Evolutionary conservation across 1,140 invertebrate genomes (phyloP).

Genomic region (Argopecten irradians): DNA sequence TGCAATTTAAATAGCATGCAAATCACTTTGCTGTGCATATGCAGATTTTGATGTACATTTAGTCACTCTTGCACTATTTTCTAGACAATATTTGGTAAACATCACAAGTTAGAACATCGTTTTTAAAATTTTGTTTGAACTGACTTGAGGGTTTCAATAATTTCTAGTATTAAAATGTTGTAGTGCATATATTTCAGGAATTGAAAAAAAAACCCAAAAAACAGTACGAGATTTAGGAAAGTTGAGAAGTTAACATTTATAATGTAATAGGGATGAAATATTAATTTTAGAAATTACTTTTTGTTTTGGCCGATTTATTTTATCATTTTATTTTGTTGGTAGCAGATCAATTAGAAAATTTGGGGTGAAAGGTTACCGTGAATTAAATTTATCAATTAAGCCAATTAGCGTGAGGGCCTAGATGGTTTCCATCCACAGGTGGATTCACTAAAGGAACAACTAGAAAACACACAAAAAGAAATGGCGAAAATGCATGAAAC

Average conservation of each 20-base stretch:
- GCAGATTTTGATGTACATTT: too few relatives aligned
- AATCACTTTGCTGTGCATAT: too few relatives aligned
- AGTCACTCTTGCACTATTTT: too few relatives aligned
- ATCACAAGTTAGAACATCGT: too few relatives aligned
- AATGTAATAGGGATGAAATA: not conserved
- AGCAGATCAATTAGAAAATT: not conserved
- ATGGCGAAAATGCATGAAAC: slow-evolving; percentile 69
- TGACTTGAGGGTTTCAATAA: too few relatives aligned
- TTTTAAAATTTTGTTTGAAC: too few relatives aligned
- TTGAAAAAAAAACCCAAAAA: not conserved
- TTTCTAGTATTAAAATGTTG: not conserved
- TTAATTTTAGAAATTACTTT: not conserved
- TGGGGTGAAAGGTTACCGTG: not conserved
- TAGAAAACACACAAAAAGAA: slow-evolving; percentile 80
- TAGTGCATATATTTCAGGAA: not conserved
- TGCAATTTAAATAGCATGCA: too few relatives aligned
- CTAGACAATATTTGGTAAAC: too few relatives aligned
- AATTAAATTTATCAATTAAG: not conserved
- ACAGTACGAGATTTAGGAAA: not conserved
- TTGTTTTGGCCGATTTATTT: too few relatives aligned
- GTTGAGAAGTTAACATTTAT: not conserved
- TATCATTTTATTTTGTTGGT: not conserved
- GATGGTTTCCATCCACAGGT: slow-evolving; percentile 70
- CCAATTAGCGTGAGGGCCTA: not conserved
- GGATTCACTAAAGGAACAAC: slow-evolving; percentile 78